phyloP scores from a whole-genome alignment of 2,888 invertebrate genomes.

The Cataglyphis rosenhaueri region DNA sequence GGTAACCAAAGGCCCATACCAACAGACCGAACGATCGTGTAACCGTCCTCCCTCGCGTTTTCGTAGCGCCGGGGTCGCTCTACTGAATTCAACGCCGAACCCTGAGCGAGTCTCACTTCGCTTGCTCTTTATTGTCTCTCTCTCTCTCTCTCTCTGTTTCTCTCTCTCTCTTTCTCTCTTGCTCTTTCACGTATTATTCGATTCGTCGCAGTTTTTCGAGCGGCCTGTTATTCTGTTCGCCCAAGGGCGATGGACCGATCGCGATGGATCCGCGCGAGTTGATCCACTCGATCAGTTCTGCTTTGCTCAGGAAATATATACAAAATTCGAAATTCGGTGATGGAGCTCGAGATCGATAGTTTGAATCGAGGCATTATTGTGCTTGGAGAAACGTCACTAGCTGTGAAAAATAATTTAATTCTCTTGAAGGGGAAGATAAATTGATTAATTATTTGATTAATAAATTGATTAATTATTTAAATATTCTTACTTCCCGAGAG shows the following conservation, averaged over 20 bases:
- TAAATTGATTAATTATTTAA: background rate
- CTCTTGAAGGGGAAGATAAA: background rate
- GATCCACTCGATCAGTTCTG: background rate
- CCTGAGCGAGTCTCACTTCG: conserved; percentile 53
- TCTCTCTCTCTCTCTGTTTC: background rate
- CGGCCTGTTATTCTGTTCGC: conserved; percentile 33
- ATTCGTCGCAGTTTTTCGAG: conserved; percentile 48
- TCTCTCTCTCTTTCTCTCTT: background rate
- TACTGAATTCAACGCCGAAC: conserved; percentile 67
- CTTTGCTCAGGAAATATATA: background rate
- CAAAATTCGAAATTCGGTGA: background rate
- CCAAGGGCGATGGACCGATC: conserved; percentile 11
- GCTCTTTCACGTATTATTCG: conserved; percentile 48
- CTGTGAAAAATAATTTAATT: background rate
- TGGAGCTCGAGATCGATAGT: background rate
- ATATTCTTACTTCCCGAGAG: background rate
- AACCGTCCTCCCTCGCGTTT: conserved; percentile 58
- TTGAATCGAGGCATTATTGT: background rate
- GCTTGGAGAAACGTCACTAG: background rate
- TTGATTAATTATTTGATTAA: background rate
- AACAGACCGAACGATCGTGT: conserved; percentile 74
- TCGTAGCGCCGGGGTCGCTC: conserved; percentile 32
- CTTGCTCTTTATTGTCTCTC: conserved; percentile 18
- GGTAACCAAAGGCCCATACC: conserved; percentile 80
- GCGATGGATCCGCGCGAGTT: background rate